Base-by-base conservation (phyloP, 1,140 invertebrate species). In the Danaus plexippus region DNA sequence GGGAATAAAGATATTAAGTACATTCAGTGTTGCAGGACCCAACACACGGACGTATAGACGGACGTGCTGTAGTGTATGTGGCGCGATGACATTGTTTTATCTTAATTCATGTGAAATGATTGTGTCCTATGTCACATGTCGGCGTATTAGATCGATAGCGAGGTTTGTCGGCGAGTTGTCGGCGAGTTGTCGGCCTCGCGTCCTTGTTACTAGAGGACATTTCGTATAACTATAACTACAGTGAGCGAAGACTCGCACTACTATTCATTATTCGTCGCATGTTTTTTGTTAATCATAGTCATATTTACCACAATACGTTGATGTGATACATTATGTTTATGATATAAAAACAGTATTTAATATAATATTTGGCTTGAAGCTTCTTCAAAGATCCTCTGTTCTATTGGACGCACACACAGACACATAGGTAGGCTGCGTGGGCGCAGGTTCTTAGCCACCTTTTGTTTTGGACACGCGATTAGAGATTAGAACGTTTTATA, bases 141-240 rank as follows among this genome's bases (percentile, higher is more conserved):
- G 54, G 71, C 64, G 77, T 70, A 71, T 78, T 80, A 78, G 75
- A 79, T 64, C 67, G 75, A 71, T 76, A 74, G 67, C 64, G 64
- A 63, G 22, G 22, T 32, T 32, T 32, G 22, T 32, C 22, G 22
- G 22, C 59, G 67, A 77, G 81, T 32, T 32, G 22, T 32, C 22
- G 22, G 22, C 59, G 67, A 77, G 81, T 82, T 80, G 77, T 69
- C 71, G 81, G 70, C 79, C 81, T 67, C 54, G 15, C 68, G 81
- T 77, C 81, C 81, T 85, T 82, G 79, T 78, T 80, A 83, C 77
- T 76, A 76, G 78, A 80, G 80, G 80, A 80, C 80, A 69, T 73
- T 70, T 64, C 67, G 58, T 67, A 71, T 71, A 72, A 68, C 70
- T 67, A 66, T 62, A 68, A 51, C 51, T 49, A 61, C 46, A 49